Evolutionary conservation across 2,113 vertebrate species (phyloP).

Genomic region (Coptodon rendalli): DNA sequence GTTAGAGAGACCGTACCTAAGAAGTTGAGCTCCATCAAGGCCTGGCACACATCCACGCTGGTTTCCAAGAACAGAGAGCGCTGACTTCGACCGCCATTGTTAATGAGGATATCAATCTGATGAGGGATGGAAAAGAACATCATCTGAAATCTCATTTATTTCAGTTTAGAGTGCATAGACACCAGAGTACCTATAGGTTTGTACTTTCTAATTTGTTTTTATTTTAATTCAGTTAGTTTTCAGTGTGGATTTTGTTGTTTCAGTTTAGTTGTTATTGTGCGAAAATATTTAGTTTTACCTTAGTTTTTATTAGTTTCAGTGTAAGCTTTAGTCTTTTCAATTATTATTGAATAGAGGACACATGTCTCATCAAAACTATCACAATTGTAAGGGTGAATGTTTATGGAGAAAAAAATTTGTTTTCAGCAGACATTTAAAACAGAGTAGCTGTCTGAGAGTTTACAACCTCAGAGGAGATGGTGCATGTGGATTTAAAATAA

Average conservation of each 20-base stretch:
- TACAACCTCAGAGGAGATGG: not conserved
- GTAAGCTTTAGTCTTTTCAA: not conserved
- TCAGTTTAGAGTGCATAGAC: not conserved
- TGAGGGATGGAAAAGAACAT: not conserved
- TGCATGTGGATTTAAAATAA: not conserved
- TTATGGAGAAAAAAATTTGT: not conserved
- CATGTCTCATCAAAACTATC: not conserved
- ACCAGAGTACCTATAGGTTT: not conserved
- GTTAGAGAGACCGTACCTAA: conserved; percentile 89
- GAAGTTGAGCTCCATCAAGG: conserved; percentile 89
- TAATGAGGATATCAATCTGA: conserved; percentile 88
- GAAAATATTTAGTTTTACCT: not conserved
- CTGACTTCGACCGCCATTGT: conserved; percentile 87
- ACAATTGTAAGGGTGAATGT: not conserved
- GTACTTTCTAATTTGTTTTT: not conserved
- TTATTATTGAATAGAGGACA: not conserved
- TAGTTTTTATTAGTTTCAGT: not conserved
- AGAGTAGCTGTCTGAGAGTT: not conserved
- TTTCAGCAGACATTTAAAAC: not conserved
- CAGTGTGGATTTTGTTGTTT: not conserved
- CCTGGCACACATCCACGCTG: conserved; percentile 78
- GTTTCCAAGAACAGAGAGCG: conserved; percentile 84
- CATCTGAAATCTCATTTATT: not conserved
- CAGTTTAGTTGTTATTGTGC: not conserved
- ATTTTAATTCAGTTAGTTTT: not conserved